These are phyloP conservation scores for Gavia stellata DNA, from an alignment of 2,113 vertebrate genomes.

Conservation along the genomic window DNA sequence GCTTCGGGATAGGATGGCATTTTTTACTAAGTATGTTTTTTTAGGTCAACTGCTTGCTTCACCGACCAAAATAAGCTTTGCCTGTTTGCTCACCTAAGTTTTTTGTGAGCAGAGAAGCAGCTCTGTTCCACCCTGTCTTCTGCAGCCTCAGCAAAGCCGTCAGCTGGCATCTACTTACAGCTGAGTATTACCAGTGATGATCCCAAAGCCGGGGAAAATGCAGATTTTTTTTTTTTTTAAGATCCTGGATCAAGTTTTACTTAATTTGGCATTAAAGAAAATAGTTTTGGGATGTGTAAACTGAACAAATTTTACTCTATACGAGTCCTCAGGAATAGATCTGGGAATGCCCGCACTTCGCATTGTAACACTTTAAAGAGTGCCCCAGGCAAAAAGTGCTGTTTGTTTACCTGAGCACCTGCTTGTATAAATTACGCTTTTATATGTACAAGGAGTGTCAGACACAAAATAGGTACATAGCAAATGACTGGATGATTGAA, in stretches of 20 bases:
- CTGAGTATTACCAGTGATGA: not conserved
- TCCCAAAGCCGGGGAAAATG: not conserved
- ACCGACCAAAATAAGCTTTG: not conserved
- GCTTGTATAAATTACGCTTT: not conserved
- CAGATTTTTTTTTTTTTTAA: not conserved
- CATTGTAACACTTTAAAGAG: fast-evolving
- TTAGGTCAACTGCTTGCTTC: not conserved
- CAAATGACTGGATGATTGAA: not conserved
- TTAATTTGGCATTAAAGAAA: not conserved
- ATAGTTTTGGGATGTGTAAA: not conserved
- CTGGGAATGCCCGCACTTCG: not conserved
- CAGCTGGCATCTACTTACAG: not conserved
- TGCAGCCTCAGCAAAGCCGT: not conserved
- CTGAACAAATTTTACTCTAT: not conserved
- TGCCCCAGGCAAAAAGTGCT: not conserved
- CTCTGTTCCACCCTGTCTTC: not conserved
- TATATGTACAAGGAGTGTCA: not conserved
- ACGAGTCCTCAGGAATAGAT: not conserved
- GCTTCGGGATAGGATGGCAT: not conserved
- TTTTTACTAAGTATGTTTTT: not conserved
- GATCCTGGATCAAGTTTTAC: not conserved
- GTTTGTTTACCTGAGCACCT: not conserved
- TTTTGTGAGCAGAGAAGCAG: not conserved
- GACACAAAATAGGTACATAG: not conserved
- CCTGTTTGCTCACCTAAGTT: not conserved